These are phyloP conservation scores for Gymnothorax javanicus DNA, from an alignment of 2,797 vertebrate species.

Conservation along the genomic window DNA sequence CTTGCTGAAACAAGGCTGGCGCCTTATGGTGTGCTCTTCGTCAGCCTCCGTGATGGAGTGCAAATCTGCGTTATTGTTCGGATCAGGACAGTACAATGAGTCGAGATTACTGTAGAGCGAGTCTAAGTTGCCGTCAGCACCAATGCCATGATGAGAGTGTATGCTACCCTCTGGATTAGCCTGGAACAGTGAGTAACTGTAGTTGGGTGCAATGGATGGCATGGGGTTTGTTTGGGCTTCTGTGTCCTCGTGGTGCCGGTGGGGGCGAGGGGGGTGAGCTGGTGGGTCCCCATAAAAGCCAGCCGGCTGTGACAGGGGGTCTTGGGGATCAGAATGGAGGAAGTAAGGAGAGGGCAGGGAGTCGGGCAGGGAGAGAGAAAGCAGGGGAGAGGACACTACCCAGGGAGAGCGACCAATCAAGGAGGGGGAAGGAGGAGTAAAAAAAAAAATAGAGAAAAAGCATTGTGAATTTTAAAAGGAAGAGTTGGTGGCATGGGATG, in stretches of 20 bases:
- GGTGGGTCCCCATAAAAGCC: constrained; percentile 56
- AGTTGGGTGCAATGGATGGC: constrained; percentile 28
- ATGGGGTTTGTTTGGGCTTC: constrained; percentile 40
- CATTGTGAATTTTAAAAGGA: constrained; percentile 26
- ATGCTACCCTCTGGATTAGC: constrained; percentile 33
- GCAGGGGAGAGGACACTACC: constrained; percentile 72
- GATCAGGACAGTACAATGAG: constrained; percentile 52
- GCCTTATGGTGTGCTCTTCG: constrained; percentile 32
- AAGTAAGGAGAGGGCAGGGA: constrained; percentile 66
- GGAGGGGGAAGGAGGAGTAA: constrained; percentile 11
- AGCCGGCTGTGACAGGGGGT: constrained; percentile 45
- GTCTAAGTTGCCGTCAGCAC: constrained; percentile 61
- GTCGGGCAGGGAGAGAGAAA: constrained; percentile 66
- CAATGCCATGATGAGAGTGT: constrained; percentile 48
- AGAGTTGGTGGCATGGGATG: constrained; percentile 23
- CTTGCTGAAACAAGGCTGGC: constrained; percentile 30
- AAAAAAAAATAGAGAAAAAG: not conserved
- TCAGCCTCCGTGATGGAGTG: constrained; percentile 52
- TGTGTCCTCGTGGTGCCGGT: constrained; percentile 50
- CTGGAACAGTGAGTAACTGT: constrained; percentile 40
- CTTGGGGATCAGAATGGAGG: constrained; percentile 65
- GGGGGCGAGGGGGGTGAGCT: constrained; percentile 28
- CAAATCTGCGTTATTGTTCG: constrained; percentile 63
- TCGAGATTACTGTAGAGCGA: constrained; percentile 55
- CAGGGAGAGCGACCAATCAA: constrained; percentile 28